A percentile compares a stretch with the other conserved stretches of the same genome.
phyloP scores from a whole-genome alignment of 2,113 vertebrate genomes.

The Menura novaehollandiae region DNA sequence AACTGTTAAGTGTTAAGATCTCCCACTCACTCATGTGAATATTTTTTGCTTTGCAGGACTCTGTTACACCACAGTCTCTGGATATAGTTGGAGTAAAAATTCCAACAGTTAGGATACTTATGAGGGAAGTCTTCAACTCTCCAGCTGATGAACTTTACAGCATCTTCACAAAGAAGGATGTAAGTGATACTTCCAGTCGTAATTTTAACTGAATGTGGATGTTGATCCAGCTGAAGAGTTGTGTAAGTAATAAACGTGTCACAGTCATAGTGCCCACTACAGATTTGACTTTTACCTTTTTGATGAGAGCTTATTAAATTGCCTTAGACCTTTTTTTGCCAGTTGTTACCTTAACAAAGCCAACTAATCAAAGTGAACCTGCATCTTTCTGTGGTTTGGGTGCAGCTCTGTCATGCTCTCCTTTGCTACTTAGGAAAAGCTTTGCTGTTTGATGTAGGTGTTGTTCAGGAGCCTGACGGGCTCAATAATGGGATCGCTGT shows the following conservation, averaged over 20 bases:
- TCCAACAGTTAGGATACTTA: slow-evolving; percentile 61
- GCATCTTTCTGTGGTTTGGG: neutral
- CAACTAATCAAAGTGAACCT: neutral
- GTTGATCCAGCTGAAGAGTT: neutral
- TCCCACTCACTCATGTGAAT: accelerated
- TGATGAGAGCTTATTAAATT: neutral
- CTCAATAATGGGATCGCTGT: neutral
- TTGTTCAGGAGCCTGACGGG: neutral
- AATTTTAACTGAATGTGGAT: neutral
- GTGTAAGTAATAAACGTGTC: neutral
- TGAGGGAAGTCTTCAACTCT: slow-evolving; percentile 58
- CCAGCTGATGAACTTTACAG: slow-evolving; percentile 54
- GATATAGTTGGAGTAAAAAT: slow-evolving; percentile 62
- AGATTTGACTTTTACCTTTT: neutral
- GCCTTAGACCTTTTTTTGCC: neutral
- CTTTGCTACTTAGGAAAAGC: neutral
- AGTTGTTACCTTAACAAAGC: neutral
- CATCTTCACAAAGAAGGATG: slow-evolving; percentile 67
- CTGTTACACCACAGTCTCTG: neutral
- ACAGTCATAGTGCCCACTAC: neutral
- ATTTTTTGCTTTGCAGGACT: slow-evolving; percentile 2
- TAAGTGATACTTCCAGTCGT: neutral
- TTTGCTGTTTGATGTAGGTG: neutral
- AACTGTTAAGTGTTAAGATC: neutral
- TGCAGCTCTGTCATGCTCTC: neutral